phyloP scores from a whole-genome alignment of 1,140 invertebrate genomes.

The Melanaphis sacchari region DNA sequence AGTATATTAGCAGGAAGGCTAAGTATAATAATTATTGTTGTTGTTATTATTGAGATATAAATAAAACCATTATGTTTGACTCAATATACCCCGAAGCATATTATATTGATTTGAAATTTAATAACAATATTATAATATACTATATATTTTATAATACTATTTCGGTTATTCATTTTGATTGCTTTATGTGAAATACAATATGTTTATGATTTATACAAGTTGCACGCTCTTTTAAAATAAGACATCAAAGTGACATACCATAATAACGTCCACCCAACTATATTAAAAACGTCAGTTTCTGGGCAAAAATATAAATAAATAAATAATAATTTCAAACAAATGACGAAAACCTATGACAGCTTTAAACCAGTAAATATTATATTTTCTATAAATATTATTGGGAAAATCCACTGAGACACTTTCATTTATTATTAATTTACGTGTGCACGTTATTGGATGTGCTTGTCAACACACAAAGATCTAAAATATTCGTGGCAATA shows the following conservation, averaged over 20 bases:
- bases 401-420: neutral
- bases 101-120: neutral
- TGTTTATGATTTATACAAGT: neutral
- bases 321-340: neutral
- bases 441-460: neutral
- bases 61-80: neutral
- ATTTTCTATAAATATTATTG: neutral
- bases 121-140: neutral
- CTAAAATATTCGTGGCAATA: neutral
- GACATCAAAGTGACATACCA: neutral
- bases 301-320: neutral
- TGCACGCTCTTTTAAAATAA: neutral
- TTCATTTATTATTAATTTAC: constrained; percentile 23
- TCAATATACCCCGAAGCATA: neutral
- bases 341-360: neutral
- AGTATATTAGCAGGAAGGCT: neutral
- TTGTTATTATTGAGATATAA: neutral
- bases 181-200: neutral
- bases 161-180: neutral
- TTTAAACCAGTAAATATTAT: neutral
- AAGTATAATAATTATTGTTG: neutral
- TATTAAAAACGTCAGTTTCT: constrained; percentile 3
- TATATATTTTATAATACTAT: neutral
- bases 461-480: neutral
- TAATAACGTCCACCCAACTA: neutral